phyloP scores from a whole-genome alignment of 2,888 invertebrate species.

The Drosophila falleni region DNA sequence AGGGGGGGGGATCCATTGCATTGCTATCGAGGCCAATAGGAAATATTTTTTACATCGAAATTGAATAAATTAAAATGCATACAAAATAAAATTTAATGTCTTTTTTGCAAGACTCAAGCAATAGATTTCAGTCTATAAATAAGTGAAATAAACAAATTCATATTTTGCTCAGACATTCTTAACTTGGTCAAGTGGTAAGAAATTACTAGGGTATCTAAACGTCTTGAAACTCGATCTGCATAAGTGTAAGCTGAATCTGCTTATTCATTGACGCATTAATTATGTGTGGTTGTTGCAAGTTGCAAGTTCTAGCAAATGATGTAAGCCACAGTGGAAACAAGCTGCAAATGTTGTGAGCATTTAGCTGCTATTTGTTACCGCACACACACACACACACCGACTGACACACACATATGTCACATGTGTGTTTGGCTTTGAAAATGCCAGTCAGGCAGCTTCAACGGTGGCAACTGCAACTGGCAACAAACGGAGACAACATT shows the following conservation, averaged over 20 bases:
- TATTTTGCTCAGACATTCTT: not conserved
- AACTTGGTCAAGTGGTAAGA: conserved; percentile 15
- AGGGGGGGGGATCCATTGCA: too few relatives aligned
- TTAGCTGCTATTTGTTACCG: conserved; percentile 76
- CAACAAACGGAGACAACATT: conserved; percentile 4
- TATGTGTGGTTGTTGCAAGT: conserved; percentile 48
- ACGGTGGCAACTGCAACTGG: conserved; percentile 12
- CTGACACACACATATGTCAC: conserved; percentile 32
- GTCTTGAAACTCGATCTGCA: conserved; percentile 7
- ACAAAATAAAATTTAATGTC: too few relatives aligned
- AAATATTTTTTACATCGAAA: too few relatives aligned
- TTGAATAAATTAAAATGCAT: too few relatives aligned
- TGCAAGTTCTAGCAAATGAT: conserved; percentile 60
- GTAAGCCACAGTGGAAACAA: conserved; percentile 23
- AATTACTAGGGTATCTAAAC: conserved; percentile 43
- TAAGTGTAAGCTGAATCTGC: not conserved
- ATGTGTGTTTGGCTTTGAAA: conserved; percentile 56
- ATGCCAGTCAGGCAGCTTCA: conserved; percentile 62
- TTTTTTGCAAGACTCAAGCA: too few relatives aligned
- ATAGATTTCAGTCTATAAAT: not conserved
- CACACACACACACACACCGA: conserved; percentile 14
- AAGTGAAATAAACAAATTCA: not conserved
- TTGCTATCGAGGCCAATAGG: too few relatives aligned
- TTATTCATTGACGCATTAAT: conserved; percentile 58
- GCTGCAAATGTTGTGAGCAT: conserved; percentile 58